Conservation (phyloP, 2,113 vertebrate species). For the Rhinolophus ferrumequinum region DNA sequence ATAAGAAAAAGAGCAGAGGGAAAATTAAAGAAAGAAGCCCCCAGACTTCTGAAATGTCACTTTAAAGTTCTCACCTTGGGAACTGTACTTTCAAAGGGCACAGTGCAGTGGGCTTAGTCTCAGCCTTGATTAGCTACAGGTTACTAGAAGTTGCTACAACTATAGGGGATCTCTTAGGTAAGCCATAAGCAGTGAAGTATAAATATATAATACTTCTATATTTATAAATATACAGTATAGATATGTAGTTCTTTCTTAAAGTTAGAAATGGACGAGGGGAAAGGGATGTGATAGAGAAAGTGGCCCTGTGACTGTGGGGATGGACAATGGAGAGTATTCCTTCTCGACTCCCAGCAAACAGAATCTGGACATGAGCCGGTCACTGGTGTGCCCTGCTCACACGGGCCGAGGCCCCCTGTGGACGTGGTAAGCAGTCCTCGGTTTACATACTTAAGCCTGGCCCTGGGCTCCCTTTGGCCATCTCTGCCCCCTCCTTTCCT, state of each 20-base stretch:
- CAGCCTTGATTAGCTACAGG: neutral
- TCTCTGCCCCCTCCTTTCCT: neutral
- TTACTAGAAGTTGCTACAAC: neutral
- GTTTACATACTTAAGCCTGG: neutral
- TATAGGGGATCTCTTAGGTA: neutral
- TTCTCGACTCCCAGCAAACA: neutral
- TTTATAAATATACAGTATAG: neutral
- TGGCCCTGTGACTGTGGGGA: too few relatives aligned
- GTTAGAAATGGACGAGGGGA: neutral
- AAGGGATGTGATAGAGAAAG: neutral
- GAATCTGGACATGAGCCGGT: too few relatives aligned
- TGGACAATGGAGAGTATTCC: neutral
- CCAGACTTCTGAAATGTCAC: neutral
- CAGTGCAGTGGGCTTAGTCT: neutral
- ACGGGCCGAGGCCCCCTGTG: neutral
- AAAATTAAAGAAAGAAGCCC: neutral
- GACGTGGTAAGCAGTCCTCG: neutral
- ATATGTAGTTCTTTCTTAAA: neutral
- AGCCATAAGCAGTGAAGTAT: neutral
- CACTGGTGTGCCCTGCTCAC: accelerated
- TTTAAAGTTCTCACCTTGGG: neutral
- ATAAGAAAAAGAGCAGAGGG: neutral
- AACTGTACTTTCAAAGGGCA: neutral
- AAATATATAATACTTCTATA: neutral
- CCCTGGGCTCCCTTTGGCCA: neutral